Evolutionary conservation across 2,888 invertebrate species (phyloP), one percentile per base, ranked within the genome.

Genomic region (Dromius quadrimaculatus): DNA sequence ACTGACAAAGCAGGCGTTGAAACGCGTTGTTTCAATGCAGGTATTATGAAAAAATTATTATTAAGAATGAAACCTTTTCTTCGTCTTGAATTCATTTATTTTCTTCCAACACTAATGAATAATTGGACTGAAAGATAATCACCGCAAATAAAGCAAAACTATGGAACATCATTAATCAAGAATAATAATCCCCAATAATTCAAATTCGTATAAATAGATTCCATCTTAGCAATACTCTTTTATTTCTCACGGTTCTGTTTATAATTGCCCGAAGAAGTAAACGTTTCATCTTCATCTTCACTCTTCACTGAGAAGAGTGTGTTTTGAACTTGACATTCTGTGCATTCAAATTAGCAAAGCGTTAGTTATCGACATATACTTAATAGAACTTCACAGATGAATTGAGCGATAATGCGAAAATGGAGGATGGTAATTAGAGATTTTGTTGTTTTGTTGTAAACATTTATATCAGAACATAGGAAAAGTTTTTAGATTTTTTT

Each of bases 391-490:
- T 34, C 34, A 57, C 11, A 13, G 57, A 57, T 34, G 59, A 34
- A 59, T 59, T 59, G 36, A 59, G 36, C 36, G 59, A 59, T 59
- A 59, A 59, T 59, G 36, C 17, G 47, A 59, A 59, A 34, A 57
- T 57, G 57, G n/a, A 57, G 6, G 57, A 57, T 57, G 2, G 32
- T 59, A 34, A 34, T 36, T 36, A 15, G 36, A 20, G 19, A 22
- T 47, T 22, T 47, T 19, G 45, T 45, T 45, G 20, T 20, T 9
- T 47, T 20, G 8, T n/a, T n/a, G 47, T 22, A 47, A 47, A 47
- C 13, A 22, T 47, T 47, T 47, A 45, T 45, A 3, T 8, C 20
- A 19, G 2, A 11, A n/a, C 1, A 36, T 6, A 11, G 36, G 8
- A 36, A 36, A 11, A 36, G 36, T 2, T 9, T 36, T 36, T 36